phyloP scores from a whole-genome alignment of 35 echinoderm and acorn worm genomes.

The Nesometra sesokonis region DNA sequence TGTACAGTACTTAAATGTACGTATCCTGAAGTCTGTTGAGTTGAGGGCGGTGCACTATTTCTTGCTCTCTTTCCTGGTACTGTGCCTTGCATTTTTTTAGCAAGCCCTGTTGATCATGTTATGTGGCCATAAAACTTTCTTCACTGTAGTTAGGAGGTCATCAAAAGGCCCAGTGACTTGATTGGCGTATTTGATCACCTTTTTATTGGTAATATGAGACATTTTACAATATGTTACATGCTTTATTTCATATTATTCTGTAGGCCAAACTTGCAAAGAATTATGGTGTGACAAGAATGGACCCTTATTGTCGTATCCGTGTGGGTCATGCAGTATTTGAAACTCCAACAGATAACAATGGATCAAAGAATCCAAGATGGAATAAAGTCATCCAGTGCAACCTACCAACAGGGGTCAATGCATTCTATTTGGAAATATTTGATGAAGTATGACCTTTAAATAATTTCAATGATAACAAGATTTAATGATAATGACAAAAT shows the following conservation, averaged over 20 bases:
- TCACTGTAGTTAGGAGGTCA: too few relatives aligned
- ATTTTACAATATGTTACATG: neutral
- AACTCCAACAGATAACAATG: conserved; percentile 89
- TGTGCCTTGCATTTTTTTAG: too few relatives aligned
- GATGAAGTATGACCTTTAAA: conserved; percentile 58
- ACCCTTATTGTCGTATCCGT: conserved; percentile 89
- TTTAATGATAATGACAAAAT: too few relatives aligned
- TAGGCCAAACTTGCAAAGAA: conserved; percentile 96
- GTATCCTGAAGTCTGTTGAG: too few relatives aligned
- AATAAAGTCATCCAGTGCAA: conserved; percentile 99
- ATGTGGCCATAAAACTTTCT: too few relatives aligned
- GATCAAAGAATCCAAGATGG: conserved; percentile 94
- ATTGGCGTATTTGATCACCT: too few relatives aligned
- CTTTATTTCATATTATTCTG: neutral
- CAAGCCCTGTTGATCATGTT: too few relatives aligned
- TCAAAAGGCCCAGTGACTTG: too few relatives aligned
- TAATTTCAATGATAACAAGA: neutral
- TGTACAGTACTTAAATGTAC: too few relatives aligned
- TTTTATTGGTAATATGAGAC: neutral
- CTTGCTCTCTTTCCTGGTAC: too few relatives aligned
- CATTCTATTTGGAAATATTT: conserved; percentile 91
- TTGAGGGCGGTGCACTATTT: too few relatives aligned
- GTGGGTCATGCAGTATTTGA: conserved; percentile 99
- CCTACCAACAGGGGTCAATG: conserved; percentile 64
- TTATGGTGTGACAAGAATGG: conserved; percentile 93